A percentile compares a stretch with the other conserved stretches of the same genome.
Conservation (phyloP, 2,888 invertebrate species). For the Slavum lentiscoides region DNA sequence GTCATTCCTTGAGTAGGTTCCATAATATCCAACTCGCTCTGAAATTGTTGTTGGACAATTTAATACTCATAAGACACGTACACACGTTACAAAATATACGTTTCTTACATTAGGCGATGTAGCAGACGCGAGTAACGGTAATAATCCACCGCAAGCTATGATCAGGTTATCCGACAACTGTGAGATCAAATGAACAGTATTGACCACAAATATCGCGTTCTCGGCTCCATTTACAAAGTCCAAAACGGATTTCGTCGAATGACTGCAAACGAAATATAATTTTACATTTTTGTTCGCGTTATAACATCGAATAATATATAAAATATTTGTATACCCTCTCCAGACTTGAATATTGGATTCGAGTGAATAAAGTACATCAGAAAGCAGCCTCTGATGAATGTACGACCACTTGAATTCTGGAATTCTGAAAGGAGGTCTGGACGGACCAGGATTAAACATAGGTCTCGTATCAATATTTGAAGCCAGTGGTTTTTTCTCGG, state of each 20-base stretch:
- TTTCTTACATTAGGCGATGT: conserved; percentile 94
- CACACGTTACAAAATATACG: conserved; percentile 3
- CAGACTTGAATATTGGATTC: conserved; percentile 96
- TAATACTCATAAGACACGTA: background rate
- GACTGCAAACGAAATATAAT: conserved; percentile 69
- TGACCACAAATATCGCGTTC: conserved; percentile 98
- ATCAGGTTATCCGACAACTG: conserved; percentile 98
- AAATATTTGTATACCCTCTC: conserved; percentile 60
- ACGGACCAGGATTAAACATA: conserved; percentile 92
- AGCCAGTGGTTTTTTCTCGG: conserved; percentile 35
- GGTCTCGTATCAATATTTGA: conserved; percentile 63
- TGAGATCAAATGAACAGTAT: conserved; percentile 98
- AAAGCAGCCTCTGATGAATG: conserved; percentile 93
- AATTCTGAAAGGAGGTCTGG: conserved; percentile 94
- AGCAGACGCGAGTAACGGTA: conserved; percentile 95
- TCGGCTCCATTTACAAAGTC: conserved; percentile 98
- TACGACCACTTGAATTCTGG: conserved; percentile 99
- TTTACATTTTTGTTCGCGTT: background rate
- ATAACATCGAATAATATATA: background rate
- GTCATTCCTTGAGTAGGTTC: conserved; percentile 99
- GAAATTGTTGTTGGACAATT: conserved; percentile 57
- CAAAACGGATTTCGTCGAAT: conserved; percentile 93
- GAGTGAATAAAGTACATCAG: conserved; percentile 93
- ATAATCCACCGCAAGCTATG: conserved; percentile 95
- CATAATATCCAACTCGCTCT: conserved; percentile 97